Conservation (phyloP, 1,140 invertebrate genomes). For the Drosophila ironensis region DNA sequence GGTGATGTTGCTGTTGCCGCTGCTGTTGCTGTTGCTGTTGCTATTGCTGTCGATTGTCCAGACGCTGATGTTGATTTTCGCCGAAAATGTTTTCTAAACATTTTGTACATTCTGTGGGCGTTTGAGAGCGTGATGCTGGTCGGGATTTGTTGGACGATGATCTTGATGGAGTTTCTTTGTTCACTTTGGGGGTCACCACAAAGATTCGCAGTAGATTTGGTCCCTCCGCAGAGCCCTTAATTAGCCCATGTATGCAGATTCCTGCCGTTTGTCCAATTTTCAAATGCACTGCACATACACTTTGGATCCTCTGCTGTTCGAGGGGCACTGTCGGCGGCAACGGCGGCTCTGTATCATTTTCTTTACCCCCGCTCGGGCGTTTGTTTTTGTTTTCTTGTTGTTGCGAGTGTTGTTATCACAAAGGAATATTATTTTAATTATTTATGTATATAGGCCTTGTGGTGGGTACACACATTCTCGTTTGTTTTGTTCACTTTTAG, state of each 20-base stretch:
- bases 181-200: slow-evolving; percentile 36
- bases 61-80: slow-evolving; percentile 67
- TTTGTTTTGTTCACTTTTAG: slow-evolving; percentile 56
- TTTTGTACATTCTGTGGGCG: slow-evolving; percentile 76
- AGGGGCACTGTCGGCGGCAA: background rate
- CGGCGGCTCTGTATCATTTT: slow-evolving; percentile 29
- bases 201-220: slow-evolving; percentile 18
- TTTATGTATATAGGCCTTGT: slow-evolving; percentile 21
- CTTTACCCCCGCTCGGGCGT: slow-evolving; percentile 2
- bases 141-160: slow-evolving; percentile 30
- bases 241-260: slow-evolving; percentile 63
- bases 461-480: slow-evolving; percentile 21
- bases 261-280: slow-evolving; percentile 20
- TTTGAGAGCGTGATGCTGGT: slow-evolving; percentile 44
- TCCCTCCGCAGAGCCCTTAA: slow-evolving; percentile 47
- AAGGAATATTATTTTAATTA: slow-evolving; percentile 33
- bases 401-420: slow-evolving; percentile 65
- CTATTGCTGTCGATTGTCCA: slow-evolving; percentile 24
- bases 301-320: slow-evolving; percentile 17
- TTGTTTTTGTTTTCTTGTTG: slow-evolving; percentile 40
- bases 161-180: slow-evolving; percentile 22
- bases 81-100: slow-evolving; percentile 82
- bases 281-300: slow-evolving; percentile 5
- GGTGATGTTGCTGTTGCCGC: background rate
- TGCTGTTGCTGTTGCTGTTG: slow-evolving; percentile 11